A percentile compares a stretch with the other conserved stretches of the same genome.
Evolutionary conservation across 2,113 vertebrate genomes (phyloP).

Genomic region (Hoplias malabaricus): DNA sequence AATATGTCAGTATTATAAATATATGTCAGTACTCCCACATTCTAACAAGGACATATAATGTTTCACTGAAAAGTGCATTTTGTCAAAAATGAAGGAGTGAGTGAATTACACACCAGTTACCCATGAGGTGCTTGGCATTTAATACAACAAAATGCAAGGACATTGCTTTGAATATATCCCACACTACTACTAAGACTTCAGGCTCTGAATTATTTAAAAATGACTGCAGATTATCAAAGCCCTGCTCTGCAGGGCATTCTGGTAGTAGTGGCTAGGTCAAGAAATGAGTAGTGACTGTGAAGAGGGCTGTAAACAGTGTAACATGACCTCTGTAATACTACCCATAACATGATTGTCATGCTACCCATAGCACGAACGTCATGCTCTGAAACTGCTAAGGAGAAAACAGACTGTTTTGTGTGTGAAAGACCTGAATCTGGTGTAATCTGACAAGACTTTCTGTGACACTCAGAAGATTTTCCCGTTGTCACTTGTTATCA

Average conservation of each 20-base stretch:
- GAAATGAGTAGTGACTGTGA: conserved; percentile 42
- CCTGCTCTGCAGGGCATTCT: conserved; percentile 12
- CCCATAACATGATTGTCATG: conserved; percentile 56
- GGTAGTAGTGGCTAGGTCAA: conserved; percentile 35
- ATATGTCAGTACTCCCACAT: too few relatives aligned
- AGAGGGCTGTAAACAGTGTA: conserved; percentile 66
- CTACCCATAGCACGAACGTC: too few relatives aligned
- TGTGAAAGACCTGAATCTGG: background rate
- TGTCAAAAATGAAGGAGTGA: too few relatives aligned
- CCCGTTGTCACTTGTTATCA: conserved; percentile 49
- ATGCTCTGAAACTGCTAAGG: background rate
- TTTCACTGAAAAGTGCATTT: too few relatives aligned
- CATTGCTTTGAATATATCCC: background rate
- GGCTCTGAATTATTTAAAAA: background rate
- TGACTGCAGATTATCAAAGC: background rate
- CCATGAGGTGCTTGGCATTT: too few relatives aligned
- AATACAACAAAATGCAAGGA: too few relatives aligned
- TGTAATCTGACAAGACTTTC: conserved; percentile 1
- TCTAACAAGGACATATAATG: too few relatives aligned
- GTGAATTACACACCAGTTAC: too few relatives aligned
- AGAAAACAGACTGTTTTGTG: conserved; percentile 1
- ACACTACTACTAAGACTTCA: background rate
- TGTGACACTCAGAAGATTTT: conserved; percentile 6
- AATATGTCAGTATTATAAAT: too few relatives aligned
- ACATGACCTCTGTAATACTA: conserved; percentile 73